phyloP scores from a whole-genome alignment of 2,113 vertebrate genomes.

The Eupsittula cactorum region DNA sequence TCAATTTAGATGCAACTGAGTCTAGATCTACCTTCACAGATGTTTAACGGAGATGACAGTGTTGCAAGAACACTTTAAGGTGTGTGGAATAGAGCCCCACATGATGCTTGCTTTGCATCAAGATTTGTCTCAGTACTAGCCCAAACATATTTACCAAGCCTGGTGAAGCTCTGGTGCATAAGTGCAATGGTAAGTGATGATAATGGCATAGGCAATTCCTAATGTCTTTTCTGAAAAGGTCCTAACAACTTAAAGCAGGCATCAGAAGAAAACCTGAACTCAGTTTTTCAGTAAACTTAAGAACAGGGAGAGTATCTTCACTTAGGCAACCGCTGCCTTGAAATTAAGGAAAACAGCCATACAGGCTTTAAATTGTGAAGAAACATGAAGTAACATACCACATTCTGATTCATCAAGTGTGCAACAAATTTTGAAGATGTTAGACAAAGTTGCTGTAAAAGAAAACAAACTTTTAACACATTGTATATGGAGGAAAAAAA shows the following conservation, averaged over 20 bases:
- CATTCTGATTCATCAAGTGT: conserved; percentile 98
- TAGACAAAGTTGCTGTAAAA: conserved; percentile 93
- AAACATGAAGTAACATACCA: conserved; percentile 81
- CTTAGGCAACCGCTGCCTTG: background rate
- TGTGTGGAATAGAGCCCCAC: background rate
- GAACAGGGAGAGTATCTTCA: background rate
- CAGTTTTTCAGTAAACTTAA: background rate
- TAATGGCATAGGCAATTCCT: background rate
- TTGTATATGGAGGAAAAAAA: background rate
- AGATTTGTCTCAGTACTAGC: background rate
- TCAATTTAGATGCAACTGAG: background rate
- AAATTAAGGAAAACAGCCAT: background rate
- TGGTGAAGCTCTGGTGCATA: background rate
- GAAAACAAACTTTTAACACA: background rate
- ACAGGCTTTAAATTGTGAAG: background rate
- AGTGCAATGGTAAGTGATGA: background rate
- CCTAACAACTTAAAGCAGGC: background rate
- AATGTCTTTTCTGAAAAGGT: background rate
- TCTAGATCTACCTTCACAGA: background rate
- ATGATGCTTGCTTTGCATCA: background rate
- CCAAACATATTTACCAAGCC: background rate
- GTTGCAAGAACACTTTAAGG: background rate
- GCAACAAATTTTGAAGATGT: conserved; percentile 97
- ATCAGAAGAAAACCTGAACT: background rate
- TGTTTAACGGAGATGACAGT: background rate